phyloP scores from a whole-genome alignment of 1,140 invertebrate species.

The Atta cephalotes region DNA sequence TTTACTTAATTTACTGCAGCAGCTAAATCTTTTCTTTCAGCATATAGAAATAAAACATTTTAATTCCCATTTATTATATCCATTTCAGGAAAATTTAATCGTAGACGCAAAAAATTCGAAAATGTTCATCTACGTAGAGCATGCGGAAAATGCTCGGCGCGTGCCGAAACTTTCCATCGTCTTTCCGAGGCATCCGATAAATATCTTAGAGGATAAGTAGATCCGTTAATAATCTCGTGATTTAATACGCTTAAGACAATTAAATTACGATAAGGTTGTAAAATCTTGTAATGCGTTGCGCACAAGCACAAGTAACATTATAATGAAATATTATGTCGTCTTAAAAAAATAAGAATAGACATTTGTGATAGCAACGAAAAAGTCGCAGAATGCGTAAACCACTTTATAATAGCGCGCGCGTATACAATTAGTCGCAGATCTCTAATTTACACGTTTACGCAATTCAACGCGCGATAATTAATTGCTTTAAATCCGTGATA shows the following conservation, averaged over 20 bases:
- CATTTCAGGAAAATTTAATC: background rate
- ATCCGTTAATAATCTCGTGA: conserved; percentile 34
- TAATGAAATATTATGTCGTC: conserved; percentile 5
- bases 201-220: conserved; percentile 21
- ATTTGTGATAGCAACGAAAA: conserved; percentile 27
- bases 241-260: conserved; percentile 26
- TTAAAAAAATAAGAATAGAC: conserved; percentile 14
- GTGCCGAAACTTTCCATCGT: conserved; percentile 38
- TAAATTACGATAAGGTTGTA: background rate
- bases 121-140: background rate
- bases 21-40: too few relatives aligned
- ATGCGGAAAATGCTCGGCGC: conserved; percentile 33
- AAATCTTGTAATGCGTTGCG: background rate
- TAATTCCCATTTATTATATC: background rate
- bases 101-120: conserved; percentile 22
- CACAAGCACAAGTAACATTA: background rate
- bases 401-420: conserved; percentile 13
- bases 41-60: background rate
- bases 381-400: conserved; percentile 31
- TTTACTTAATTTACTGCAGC: too few relatives aligned
- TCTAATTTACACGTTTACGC: conserved; percentile 61
- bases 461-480: conserved; percentile 60
- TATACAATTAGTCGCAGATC: conserved; percentile 58
- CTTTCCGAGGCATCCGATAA: conserved; percentile 40
- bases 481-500: conserved; percentile 58